Conservation (phyloP, 2,797 vertebrate species). For the Pelodytes ibericus region DNA sequence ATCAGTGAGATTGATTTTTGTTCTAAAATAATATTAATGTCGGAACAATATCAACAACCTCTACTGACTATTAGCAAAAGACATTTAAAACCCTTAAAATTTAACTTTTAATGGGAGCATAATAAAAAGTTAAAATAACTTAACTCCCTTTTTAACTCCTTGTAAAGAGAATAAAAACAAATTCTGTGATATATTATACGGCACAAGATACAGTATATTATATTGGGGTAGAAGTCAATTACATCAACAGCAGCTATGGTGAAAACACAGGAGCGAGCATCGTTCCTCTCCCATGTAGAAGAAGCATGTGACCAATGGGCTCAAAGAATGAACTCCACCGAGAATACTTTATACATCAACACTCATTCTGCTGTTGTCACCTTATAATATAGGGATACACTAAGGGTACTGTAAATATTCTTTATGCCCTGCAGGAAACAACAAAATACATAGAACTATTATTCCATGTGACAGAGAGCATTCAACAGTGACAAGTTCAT, state of each 20-base stretch:
- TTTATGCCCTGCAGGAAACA: constrained; percentile 27
- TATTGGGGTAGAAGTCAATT: not conserved
- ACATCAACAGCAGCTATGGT: not conserved
- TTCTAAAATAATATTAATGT: too few relatives aligned
- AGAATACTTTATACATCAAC: constrained; percentile 1
- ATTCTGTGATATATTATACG: too few relatives aligned
- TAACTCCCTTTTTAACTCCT: too few relatives aligned
- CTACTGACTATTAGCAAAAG: too few relatives aligned
- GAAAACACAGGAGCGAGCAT: not conserved
- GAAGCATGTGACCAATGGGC: not conserved
- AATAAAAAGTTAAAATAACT: too few relatives aligned
- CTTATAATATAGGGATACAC: constrained; percentile 24
- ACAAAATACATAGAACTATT: constrained; percentile 23
- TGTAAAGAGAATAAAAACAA: too few relatives aligned
- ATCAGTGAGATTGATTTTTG: too few relatives aligned
- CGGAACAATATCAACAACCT: too few relatives aligned
- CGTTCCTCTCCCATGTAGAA: too few relatives aligned
- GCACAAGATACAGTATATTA: too few relatives aligned
- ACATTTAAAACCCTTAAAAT: too few relatives aligned
- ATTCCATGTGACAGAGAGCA: constrained; percentile 34
- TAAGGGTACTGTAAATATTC: constrained; percentile 21
- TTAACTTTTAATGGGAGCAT: too few relatives aligned
- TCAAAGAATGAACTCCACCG: not conserved
- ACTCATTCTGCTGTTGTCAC: constrained; percentile 15
- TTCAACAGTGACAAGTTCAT: constrained; percentile 37